Conservation (phyloP, 2,797 vertebrate species). For the Cossypha dichroa region DNA sequence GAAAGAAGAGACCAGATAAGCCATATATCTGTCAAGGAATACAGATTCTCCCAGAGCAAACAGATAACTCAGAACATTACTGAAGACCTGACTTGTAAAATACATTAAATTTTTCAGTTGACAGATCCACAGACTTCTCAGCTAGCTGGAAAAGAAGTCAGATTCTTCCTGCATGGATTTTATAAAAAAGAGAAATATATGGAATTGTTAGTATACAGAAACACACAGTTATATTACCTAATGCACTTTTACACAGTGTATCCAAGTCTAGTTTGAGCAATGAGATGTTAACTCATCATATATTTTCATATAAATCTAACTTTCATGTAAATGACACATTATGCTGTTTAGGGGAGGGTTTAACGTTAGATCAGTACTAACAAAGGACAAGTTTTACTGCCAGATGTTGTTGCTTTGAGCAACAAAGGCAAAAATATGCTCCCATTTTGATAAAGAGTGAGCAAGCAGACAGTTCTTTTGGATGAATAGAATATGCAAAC, state of each 20-base stretch:
- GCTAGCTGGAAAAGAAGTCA: not conserved
- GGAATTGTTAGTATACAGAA: not conserved
- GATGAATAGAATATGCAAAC: not conserved
- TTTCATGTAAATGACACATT: not conserved
- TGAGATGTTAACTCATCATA: not conserved
- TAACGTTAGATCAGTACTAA: not conserved
- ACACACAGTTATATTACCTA: not conserved
- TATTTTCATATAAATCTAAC: not conserved
- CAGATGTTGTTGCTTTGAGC: not conserved
- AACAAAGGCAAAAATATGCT: not conserved
- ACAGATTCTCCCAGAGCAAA: not conserved
- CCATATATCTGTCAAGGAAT: not conserved
- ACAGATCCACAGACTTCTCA: not conserved
- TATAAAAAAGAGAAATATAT: not conserved
- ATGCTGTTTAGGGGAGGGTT: not conserved
- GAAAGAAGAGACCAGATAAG: not conserved
- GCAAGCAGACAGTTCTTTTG: not conserved
- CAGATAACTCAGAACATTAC: not conserved
- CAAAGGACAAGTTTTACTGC: not conserved
- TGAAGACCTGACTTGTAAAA: not conserved
- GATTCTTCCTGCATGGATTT: not conserved
- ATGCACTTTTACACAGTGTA: not conserved
- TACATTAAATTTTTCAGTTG: not conserved
- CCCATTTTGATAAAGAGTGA: not conserved
- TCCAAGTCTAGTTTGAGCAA: not conserved